Evolutionary conservation across 2,113 vertebrate genomes (phyloP).

Genomic region (Cisticola juncidis): DNA sequence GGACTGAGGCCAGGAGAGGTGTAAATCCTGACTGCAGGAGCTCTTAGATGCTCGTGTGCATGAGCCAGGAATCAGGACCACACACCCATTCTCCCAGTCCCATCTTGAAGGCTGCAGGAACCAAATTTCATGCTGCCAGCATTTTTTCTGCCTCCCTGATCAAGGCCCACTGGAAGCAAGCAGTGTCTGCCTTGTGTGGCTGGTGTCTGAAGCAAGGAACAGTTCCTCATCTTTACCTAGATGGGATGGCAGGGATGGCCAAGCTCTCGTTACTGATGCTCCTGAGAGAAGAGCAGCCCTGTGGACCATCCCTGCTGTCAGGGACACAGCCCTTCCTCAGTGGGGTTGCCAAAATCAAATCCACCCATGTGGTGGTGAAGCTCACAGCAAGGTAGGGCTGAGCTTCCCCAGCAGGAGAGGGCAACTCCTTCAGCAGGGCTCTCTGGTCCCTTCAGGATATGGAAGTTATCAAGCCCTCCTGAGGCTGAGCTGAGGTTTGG

Average conservation of each 20-base stretch:
- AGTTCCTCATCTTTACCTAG: not conserved
- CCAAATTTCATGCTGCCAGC: not conserved
- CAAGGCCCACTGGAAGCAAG: not conserved
- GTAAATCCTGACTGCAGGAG: not conserved
- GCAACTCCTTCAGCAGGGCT: not conserved
- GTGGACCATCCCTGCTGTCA: not conserved
- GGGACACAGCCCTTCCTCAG: not conserved
- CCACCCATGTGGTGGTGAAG: accelerated
- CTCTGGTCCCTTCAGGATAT: not conserved
- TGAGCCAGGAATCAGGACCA: not conserved
- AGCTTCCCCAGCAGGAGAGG: not conserved
- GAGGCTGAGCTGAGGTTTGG: not conserved
- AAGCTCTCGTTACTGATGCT: not conserved
- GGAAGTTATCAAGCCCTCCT: not conserved
- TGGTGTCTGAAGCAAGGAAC: not conserved
- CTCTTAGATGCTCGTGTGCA: not conserved
- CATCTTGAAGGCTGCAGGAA: not conserved
- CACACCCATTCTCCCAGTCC: not conserved
- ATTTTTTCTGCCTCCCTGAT: not conserved
- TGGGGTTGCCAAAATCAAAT: not conserved
- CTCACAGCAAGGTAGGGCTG: too few relatives aligned
- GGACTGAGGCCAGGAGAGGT: not conserved
- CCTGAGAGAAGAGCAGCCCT: not conserved
- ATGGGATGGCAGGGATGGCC: not conserved
- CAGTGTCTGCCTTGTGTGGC: not conserved